phyloP scores from a whole-genome alignment of 2,888 invertebrate species.

The Parnassius orleans region DNA sequence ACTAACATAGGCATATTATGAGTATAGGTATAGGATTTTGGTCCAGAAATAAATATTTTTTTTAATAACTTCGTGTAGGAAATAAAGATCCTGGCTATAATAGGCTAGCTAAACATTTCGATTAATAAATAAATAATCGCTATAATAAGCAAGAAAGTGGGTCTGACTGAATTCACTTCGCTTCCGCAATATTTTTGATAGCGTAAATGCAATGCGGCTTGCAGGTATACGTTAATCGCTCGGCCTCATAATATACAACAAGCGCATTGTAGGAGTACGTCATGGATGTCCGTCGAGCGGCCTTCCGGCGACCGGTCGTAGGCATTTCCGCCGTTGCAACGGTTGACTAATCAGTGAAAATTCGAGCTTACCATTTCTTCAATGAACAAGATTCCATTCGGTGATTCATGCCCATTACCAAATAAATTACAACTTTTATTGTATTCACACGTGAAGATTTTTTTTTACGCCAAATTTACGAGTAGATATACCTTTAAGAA shows the following conservation, averaged over 20 bases:
- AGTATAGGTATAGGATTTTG: too few species aligned
- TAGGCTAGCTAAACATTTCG: too few species aligned
- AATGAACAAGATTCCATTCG: constrained; percentile 9
- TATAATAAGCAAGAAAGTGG: too few species aligned
- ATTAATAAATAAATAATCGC: too few species aligned
- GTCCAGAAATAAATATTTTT: too few species aligned
- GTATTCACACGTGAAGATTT: too few species aligned
- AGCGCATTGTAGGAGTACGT: constrained; percentile 30
- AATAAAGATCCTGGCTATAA: too few species aligned
- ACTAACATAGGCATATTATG: too few species aligned
- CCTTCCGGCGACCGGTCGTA: constrained; percentile 37
- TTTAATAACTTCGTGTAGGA: too few species aligned
- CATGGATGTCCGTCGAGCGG: constrained; percentile 40
- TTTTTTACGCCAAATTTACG: too few species aligned
- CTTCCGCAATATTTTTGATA: constrained; percentile 7
- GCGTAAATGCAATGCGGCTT: constrained; percentile 43
- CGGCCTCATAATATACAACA: constrained; percentile 29
- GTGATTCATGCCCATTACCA: constrained; percentile 10
- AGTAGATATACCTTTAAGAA: too few species aligned
- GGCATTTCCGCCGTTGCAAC: constrained; percentile 34
- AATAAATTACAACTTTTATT: not conserved
- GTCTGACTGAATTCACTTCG: too few species aligned
- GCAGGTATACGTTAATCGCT: constrained; percentile 27
- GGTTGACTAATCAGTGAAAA: constrained; percentile 28
- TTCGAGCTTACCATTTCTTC: constrained; percentile 14